Evolutionary conservation across 1,140 invertebrate species (phyloP), one percentile per base, ranked within the genome.

Genomic region (Eriocheir sinensis): DNA sequence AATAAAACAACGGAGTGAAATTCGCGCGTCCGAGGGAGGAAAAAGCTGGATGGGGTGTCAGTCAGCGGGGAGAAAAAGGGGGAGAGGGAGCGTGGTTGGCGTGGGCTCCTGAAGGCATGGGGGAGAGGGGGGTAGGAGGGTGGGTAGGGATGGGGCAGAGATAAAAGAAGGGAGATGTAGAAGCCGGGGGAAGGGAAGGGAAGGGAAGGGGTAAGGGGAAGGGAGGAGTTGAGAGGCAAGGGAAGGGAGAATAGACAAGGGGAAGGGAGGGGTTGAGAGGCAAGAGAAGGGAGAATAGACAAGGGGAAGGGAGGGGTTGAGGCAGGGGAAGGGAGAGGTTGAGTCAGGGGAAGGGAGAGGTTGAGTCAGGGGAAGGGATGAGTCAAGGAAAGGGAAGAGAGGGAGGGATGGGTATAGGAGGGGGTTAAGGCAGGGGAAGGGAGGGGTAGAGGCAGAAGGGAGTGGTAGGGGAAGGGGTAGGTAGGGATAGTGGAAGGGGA

Each of bases 1-100:
- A 72, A 72, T 72, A 72, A 72, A 72, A 72, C 60, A 72, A 72
- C 60, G 60, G 60, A 72, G 60, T n/a, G 60, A 72, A 72, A 72
- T n/a, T n/a, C 6, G 60, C 27, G 60, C 21, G 60, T 48, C 44
- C 4, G 44, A 48, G 44, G 15, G 4, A 48, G 27, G n/a, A 72
- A 72, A 72, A n/a, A 2, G 60, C 0, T 48, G 60, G 60, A n/a
- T 72, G 27, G 60, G 60, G 17, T 72, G 60, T 72, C 60, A 72
- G 60, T 72, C 60, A 72, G 60, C 21, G 4, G 44, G 44, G 4
- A 48, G 44, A 15, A 15, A 48, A 15, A 48, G 4, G 44, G 17
- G 53, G 53, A 72, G 21, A 21, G 0, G 27, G 27, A 72, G 60
- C 21, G n/a, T 21, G 60, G 27, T 72, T 12, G 60, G 21, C 21